Conservation (phyloP, 2,888 invertebrate species). For the Drosophila kambysellisi region DNA sequence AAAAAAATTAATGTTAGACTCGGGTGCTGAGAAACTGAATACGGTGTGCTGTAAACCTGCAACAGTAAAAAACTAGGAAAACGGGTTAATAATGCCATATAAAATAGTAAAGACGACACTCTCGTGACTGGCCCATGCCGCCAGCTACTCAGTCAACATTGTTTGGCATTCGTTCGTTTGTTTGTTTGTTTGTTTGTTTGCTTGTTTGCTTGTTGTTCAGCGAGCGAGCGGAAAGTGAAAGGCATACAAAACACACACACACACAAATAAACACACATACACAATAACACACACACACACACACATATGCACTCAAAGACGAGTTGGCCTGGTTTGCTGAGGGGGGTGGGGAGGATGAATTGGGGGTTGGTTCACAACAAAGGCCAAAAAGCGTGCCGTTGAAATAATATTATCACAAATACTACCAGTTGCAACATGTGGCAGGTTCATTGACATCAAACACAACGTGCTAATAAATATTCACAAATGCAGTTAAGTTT, state of each 20-base stretch:
- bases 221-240: constrained; percentile 68
- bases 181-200: constrained; percentile 43
- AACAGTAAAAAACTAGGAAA: constrained; percentile 69
- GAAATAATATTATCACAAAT: constrained; percentile 61
- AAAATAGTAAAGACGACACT: constrained; percentile 77
- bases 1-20: constrained; percentile 55
- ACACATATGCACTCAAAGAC: constrained; percentile 9
- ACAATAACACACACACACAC: background rate
- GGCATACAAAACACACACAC: constrained; percentile 44
- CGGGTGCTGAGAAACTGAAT: constrained; percentile 43
- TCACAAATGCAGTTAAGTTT: constrained; percentile 38
- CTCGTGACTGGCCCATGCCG: constrained; percentile 72
- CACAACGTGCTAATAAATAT: constrained; percentile 60
- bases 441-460: constrained; percentile 68
- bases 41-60: constrained; percentile 19
- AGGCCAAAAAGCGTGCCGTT: constrained; percentile 55
- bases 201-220: constrained; percentile 26
- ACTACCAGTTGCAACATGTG: constrained; percentile 37
- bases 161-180: constrained; percentile 50
- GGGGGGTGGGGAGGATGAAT: background rate
- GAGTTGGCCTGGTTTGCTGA: constrained; percentile 20
- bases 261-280: background rate
- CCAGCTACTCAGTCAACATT: constrained; percentile 49
- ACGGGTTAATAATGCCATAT: constrained; percentile 82
- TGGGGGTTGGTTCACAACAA: constrained; percentile 24